Evolutionary conservation across 2,113 vertebrate genomes (phyloP).

Genomic region (Hyla sarda): DNA sequence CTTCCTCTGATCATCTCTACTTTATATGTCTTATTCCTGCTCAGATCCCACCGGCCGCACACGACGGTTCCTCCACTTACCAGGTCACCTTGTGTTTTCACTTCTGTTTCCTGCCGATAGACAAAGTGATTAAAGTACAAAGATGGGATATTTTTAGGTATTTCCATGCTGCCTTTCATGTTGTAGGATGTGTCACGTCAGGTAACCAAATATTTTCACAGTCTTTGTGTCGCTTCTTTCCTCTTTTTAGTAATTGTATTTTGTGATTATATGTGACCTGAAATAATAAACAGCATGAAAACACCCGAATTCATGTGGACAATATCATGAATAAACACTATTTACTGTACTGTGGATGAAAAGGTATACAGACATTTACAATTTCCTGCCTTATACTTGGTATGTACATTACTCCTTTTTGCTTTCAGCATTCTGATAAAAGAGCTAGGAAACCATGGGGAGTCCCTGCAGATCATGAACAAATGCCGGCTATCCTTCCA

Average conservation of each 20-base stretch:
- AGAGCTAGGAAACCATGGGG: too few relatives aligned
- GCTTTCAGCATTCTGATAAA: too few relatives aligned
- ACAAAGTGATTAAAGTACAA: neutral
- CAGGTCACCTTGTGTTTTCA: neutral
- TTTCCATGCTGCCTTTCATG: neutral
- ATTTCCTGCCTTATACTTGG: neutral
- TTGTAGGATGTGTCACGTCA: slow-evolving; percentile 9
- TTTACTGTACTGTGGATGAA: neutral
- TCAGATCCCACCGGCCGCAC: neutral
- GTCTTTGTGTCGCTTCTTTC: neutral
- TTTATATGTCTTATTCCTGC: neutral
- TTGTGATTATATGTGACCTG: neutral
- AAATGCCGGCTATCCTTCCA: too few relatives aligned
- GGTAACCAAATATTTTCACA: slow-evolving; percentile 10
- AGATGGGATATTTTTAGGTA: neutral
- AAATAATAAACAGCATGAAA: neutral
- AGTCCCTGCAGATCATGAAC: too few relatives aligned
- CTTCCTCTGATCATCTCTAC: neutral
- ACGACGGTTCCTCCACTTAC: neutral
- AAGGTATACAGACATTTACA: neutral
- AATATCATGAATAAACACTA: neutral
- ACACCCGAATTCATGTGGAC: neutral
- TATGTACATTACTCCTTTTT: too few relatives aligned
- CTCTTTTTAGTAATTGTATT: neutral
- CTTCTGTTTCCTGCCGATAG: neutral